Evolutionary conservation across 2,113 vertebrate genomes (phyloP).

Genomic region (Cnemophilus loriae): DNA sequence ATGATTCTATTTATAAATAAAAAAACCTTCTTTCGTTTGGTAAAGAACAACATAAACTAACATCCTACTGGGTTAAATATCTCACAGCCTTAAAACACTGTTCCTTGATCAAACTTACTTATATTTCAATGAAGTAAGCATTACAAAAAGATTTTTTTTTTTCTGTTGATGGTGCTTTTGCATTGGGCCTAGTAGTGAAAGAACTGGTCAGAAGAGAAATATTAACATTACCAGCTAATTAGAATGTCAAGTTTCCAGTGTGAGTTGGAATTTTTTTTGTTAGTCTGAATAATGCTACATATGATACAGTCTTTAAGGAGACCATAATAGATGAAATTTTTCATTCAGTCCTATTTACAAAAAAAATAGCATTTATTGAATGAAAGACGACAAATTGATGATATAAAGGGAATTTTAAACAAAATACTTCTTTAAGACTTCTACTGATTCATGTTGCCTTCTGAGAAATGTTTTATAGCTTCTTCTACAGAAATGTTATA

Average conservation of each 20-base stretch:
- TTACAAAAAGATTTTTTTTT: not conserved
- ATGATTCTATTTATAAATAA: not conserved
- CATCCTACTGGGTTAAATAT: not conserved
- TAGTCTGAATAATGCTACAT: not conserved
- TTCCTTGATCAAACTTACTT: not conserved
- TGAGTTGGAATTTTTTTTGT: not conserved
- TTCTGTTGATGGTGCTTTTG: not conserved
- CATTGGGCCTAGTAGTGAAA: not conserved
- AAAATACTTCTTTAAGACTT: not conserved
- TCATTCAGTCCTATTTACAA: not conserved
- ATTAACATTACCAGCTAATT: not conserved
- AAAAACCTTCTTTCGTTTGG: not conserved
- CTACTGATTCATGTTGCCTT: not conserved
- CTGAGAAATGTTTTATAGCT: not conserved
- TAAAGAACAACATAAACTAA: not conserved
- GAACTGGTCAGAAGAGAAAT: not conserved
- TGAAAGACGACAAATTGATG: not conserved
- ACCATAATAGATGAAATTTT: not conserved
- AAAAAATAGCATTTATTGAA: not conserved
- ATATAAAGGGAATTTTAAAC: not conserved
- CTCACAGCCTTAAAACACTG: not conserved
- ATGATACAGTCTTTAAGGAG: not conserved
- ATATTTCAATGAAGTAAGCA: not conserved
- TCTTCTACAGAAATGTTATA: not conserved
- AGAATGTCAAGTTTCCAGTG: not conserved